These are phyloP conservation scores for Bellardia pandia DNA, from an alignment of 2,888 invertebrate species.

Conservation along the genomic window DNA sequence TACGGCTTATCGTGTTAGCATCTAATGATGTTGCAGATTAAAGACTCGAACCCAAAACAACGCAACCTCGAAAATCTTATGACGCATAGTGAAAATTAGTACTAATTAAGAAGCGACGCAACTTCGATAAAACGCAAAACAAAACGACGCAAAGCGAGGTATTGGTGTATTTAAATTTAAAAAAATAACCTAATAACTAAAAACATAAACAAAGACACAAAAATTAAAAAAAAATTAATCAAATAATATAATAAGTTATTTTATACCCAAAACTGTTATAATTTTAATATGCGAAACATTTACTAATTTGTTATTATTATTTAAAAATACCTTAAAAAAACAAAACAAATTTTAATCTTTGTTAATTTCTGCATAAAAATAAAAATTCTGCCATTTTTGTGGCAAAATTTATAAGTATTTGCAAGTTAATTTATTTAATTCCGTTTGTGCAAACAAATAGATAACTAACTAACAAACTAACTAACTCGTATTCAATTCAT, in stretches of 20 bases:
- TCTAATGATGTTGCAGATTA: too few species aligned
- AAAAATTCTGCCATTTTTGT: not conserved
- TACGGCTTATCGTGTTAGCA: too few species aligned
- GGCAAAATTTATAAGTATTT: not conserved
- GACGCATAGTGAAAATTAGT: too few species aligned
- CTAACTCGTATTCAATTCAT: conserved; percentile 4
- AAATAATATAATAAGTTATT: not conserved
- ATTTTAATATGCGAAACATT: not conserved
- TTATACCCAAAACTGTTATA: not conserved
- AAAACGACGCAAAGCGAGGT: too few species aligned
- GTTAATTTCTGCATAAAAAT: not conserved
- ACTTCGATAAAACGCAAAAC: too few species aligned
- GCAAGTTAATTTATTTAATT: not conserved
- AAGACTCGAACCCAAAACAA: too few species aligned
- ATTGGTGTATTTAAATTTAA: too few species aligned
- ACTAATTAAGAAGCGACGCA: too few species aligned
- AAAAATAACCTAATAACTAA: too few species aligned
- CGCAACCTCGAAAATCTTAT: too few species aligned
- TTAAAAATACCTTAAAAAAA: not conserved
- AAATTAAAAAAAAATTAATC: not conserved
- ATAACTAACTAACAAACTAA: not conserved
- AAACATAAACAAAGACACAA: not conserved
- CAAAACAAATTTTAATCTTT: not conserved
- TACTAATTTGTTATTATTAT: conserved; percentile 1
- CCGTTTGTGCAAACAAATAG: not conserved